These are phyloP conservation scores for Parazoanthus atlanticus DNA, from an alignment of 92 coral and sea anemone genomes.

Conservation along the genomic window DNA sequence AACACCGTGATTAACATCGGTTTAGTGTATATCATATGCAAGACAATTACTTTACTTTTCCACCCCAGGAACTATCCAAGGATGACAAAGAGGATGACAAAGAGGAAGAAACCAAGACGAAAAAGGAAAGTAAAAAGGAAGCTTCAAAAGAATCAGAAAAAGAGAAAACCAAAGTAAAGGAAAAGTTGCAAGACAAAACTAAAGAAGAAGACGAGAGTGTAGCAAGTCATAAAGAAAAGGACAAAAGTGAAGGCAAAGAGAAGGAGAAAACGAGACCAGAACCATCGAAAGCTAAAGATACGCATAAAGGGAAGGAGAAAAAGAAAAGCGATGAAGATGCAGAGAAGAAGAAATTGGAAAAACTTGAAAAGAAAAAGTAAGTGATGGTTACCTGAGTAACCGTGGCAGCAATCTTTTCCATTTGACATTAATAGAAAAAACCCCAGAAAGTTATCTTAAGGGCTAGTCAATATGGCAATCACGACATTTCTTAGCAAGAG, in stretches of 20 bases:
- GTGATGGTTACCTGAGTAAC: conserved; percentile 1
- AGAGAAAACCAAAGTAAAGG: conserved; percentile 26
- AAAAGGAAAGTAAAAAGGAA: conserved; percentile 44
- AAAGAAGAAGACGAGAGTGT: conserved; percentile 42
- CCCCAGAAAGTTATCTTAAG: too few relatives aligned
- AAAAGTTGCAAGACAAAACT: conserved; percentile 50
- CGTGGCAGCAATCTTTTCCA: too few relatives aligned
- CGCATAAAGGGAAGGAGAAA: conserved; percentile 54
- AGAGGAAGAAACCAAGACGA: conserved; percentile 30
- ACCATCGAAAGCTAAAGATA: neutral
- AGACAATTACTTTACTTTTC: neutral
- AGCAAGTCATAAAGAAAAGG: conserved; percentile 12
- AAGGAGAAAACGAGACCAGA: conserved; percentile 20
- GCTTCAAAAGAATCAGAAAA: conserved; percentile 32
- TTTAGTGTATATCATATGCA: neutral
- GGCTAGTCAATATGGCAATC: too few relatives aligned
- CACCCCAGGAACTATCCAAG: conserved; percentile 40
- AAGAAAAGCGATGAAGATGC: conserved; percentile 80
- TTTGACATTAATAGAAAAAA: too few relatives aligned
- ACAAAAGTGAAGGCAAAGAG: conserved; percentile 34
- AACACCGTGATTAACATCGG: too few relatives aligned
- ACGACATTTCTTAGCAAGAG: too few relatives aligned
- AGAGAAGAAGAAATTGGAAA: conserved; percentile 80
- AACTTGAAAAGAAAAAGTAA: conserved; percentile 83
- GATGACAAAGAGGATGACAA: conserved; percentile 19